A percentile compares a stretch with the other conserved stretches of the same genome.
Conservation (phyloP, 2,888 invertebrate species). For the Metallyticus violacea region DNA sequence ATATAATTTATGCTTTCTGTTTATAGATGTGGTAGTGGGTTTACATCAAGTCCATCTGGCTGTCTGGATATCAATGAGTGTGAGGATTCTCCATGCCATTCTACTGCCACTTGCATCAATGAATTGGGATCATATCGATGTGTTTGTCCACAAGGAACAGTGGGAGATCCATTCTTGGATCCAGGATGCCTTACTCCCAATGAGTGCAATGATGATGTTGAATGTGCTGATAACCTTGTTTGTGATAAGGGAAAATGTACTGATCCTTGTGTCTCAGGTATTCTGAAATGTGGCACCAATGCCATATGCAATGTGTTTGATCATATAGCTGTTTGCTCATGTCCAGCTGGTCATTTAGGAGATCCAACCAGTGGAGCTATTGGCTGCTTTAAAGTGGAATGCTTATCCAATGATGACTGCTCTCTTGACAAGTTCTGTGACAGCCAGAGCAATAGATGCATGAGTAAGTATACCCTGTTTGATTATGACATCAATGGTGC, state of each 20-base stretch:
- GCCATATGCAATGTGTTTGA: conserved; percentile 71
- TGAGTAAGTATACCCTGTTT: conserved; percentile 65
- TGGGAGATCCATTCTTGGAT: conserved; percentile 67
- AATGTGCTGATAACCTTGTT: conserved; percentile 72
- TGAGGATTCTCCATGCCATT: conserved; percentile 72
- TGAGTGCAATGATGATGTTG: conserved; percentile 69
- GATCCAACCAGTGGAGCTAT: conserved; percentile 71
- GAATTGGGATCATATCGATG: conserved; percentile 78
- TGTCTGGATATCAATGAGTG: conserved; percentile 86
- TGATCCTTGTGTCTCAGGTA: conserved; percentile 66
- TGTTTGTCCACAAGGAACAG: conserved; percentile 72
- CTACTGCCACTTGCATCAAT: conserved; percentile 75
- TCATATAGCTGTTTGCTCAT: conserved; percentile 71
- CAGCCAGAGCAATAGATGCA: conserved; percentile 70
- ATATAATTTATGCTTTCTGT: not conserved
- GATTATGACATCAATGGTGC: too few species aligned
- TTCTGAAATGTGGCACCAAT: conserved; percentile 70
- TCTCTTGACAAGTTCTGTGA: conserved; percentile 73
- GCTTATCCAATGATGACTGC: conserved; percentile 74
- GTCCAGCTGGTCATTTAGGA: conserved; percentile 78
- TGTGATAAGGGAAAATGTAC: conserved; percentile 75
- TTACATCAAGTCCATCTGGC: conserved; percentile 64
- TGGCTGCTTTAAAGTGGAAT: conserved; percentile 89
- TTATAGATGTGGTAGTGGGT: conserved; percentile 68
- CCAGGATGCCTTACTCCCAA: conserved; percentile 77